These are phyloP conservation scores for Ferrisia virgata DNA, from an alignment of 2,888 invertebrate genomes.

Conservation along the genomic window DNA sequence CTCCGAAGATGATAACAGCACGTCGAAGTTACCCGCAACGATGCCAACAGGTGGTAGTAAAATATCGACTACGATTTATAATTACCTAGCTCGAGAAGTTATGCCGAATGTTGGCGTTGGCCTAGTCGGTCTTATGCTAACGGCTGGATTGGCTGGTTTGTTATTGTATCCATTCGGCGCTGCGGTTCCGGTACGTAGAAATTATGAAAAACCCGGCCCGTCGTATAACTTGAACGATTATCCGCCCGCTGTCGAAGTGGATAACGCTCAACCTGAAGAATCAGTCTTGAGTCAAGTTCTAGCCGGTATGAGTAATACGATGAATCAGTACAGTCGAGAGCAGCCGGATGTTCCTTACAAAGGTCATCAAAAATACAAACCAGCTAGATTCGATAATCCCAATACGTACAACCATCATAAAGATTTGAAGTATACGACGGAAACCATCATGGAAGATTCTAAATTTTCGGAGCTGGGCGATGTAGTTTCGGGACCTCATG, in stretches of 20 bases:
- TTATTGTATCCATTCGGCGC: constrained; percentile 70
- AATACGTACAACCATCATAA: constrained; percentile 45
- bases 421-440: constrained; percentile 33
- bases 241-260: constrained; percentile 54
- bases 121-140: constrained; percentile 68
- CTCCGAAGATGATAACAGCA: constrained; percentile 52
- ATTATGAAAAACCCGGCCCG: constrained; percentile 48
- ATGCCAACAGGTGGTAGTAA: constrained; percentile 55
- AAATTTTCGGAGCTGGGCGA: constrained; percentile 46
- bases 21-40: constrained; percentile 53
- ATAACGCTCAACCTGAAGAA: constrained; percentile 65
- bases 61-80: constrained; percentile 71
- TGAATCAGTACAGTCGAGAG: constrained; percentile 49
- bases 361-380: constrained; percentile 35
- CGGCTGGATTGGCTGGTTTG: constrained; percentile 72
- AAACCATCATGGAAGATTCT: neutral
- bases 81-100: constrained; percentile 72
- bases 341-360: constrained; percentile 34
- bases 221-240: constrained; percentile 67
- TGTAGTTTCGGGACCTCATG: constrained; percentile 43
- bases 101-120: constrained; percentile 79
- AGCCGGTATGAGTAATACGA: constrained; percentile 63
- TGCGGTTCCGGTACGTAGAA: constrained; percentile 50
- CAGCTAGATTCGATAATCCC: constrained; percentile 46
- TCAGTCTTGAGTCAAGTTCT: constrained; percentile 73